Evolutionary conservation across 2,888 invertebrate genomes (phyloP), one percentile per base, ranked within the genome.

Genomic region (Eupithecia inturbata): DNA sequence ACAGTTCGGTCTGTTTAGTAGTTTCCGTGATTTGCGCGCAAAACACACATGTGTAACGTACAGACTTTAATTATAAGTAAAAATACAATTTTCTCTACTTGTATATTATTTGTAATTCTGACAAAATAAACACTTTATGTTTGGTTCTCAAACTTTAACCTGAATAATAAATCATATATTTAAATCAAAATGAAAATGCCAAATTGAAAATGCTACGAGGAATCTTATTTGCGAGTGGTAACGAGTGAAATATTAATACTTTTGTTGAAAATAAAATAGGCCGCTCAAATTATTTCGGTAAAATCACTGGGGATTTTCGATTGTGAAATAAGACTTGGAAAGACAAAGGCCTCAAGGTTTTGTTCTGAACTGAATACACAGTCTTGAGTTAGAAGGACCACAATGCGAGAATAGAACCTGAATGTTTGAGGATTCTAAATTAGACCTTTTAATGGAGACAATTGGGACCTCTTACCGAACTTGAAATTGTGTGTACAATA

Each of bases 301-400:
- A 72, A 81, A 80, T 81, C 81, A 76, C 79, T 73, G 70, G 81
- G 82, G 85, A 84, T 81, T 81, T 80, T 80, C 83, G 86, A 87
- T 88, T 86, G 83, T 82, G 76, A 84, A 87, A 85, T 85, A 87
- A 87, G 83, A 84, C 83, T 79, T 80, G 82, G 81, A 82, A 84
- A 84, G 83, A 83, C 80, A 83, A 83, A 82, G 82, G 82, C 81
- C 83, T 82, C 79, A 77, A 72, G 82, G 82, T 84, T 81, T 80
- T 80, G 81, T 81, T 83, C 80, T 81, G 77, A 85, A 84, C 82
- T 83, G 83, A 85, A 77, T 79, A 31, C 33, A 63, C n/a, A 63
- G 12, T 33, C n/a, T 33, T 9, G 1, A 64, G 63, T 7, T 57
- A 22, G 22, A 33, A 33, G n/a, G n/a, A 33, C 76, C 71, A 83